phyloP scores from a whole-genome alignment of 2,888 invertebrate genomes.

The Ophion ellenae region DNA sequence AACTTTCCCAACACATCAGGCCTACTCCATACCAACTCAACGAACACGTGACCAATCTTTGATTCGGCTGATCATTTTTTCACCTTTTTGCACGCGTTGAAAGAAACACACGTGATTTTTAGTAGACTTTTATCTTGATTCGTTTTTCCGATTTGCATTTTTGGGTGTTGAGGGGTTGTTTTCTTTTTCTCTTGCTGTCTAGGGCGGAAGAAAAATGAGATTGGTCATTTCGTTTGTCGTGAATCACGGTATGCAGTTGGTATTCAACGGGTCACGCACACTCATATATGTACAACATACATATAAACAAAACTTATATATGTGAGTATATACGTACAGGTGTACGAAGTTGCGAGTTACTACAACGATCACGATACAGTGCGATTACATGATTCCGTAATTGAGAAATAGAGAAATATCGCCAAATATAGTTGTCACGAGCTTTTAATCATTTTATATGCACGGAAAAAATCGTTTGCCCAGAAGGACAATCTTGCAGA shows the following conservation, averaged over 20 bases:
- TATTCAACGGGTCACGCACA: neutral
- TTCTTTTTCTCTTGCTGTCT: neutral
- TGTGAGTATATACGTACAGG: slow-evolving; percentile 39
- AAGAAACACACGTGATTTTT: neutral
- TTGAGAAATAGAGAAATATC: slow-evolving; percentile 44
- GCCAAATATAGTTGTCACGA: neutral
- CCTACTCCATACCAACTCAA: neutral
- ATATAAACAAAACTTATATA: neutral
- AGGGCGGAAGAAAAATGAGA: neutral
- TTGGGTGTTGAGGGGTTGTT: neutral
- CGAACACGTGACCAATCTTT: neutral
- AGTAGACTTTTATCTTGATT: neutral
- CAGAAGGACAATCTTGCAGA: neutral
- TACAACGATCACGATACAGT: slow-evolving; percentile 61
- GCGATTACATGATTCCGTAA: slow-evolving; percentile 54
- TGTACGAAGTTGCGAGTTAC: slow-evolving; percentile 52
- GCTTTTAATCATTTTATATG: neutral
- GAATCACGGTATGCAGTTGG: neutral
- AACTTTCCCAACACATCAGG: slow-evolving; percentile 30
- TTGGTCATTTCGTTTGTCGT: neutral
- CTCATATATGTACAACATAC: neutral
- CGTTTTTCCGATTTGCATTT: neutral
- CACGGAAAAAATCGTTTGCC: neutral
- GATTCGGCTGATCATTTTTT: too few species aligned
- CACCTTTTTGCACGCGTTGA: too few species aligned